Evolutionary conservation across 2,888 invertebrate genomes (phyloP).

Genomic region (Pomacea canaliculata): DNA sequence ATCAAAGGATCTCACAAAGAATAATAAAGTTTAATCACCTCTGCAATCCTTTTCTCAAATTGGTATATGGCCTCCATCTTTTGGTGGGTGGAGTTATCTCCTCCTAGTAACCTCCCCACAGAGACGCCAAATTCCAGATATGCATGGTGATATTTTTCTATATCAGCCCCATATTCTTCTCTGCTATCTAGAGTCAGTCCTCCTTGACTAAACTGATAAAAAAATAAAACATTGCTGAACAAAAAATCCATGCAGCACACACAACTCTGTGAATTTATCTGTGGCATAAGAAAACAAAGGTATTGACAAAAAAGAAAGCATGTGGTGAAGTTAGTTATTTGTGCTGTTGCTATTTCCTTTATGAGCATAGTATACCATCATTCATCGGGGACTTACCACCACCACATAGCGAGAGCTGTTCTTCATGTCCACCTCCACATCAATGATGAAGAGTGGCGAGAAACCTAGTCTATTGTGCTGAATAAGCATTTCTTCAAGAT

Average conservation of each 20-base stretch:
- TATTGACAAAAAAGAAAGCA: no score
- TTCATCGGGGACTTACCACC: slow-evolving; percentile 37
- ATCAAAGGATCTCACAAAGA: not conserved
- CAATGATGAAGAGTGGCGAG: slow-evolving; percentile 50
- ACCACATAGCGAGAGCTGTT: slow-evolving; percentile 51
- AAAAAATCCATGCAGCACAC: no score
- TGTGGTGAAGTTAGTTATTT: no score
- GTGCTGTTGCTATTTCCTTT: no score
- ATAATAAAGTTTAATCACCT: slow-evolving; percentile 37
- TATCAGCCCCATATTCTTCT: slow-evolving; percentile 49
- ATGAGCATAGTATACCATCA: no score
- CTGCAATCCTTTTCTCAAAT: slow-evolving; percentile 54
- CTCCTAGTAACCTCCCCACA: slow-evolving; percentile 49
- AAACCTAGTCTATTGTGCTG: slow-evolving; percentile 33
- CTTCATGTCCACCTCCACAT: slow-evolving; percentile 48
- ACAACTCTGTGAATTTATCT: no score
- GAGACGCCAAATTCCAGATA: slow-evolving; percentile 43
- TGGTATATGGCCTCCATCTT: slow-evolving; percentile 52
- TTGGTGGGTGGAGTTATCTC: slow-evolving; percentile 31
- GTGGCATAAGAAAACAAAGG: no score
- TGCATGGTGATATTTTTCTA: slow-evolving; percentile 41
- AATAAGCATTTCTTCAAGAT: slow-evolving; percentile 43
- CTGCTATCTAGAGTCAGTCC: slow-evolving; percentile 51
- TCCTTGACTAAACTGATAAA: slow-evolving; percentile 53
- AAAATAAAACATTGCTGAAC: not conserved